Evolutionary conservation across 2,797 vertebrate species (phyloP), one percentile per base, ranked within the genome.

Genomic region (Amblyraja radiata): DNA sequence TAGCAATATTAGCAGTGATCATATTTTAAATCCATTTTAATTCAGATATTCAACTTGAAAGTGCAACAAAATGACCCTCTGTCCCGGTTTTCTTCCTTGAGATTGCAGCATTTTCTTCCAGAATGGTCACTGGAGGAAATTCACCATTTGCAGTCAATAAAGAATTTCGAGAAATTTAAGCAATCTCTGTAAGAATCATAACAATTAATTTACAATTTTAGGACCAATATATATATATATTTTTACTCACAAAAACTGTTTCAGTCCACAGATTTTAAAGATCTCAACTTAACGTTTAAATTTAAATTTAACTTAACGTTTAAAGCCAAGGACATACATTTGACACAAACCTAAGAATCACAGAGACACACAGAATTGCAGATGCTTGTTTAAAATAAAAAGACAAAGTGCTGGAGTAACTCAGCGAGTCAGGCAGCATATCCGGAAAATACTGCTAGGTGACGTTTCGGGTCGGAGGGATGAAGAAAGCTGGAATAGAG

Each of bases 41-140:
- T 92, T 73, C 14, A 63, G 9, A 46, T 95, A 94, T 95, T 98
- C 97, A 99, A 93, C 97, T 97, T 94, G 97, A 97, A 94, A 97
- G 95, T 93, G 97, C 96, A 90, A 94, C 94, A 94, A 95, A 93
- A 94, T 94, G 95, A 77, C 97, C 97, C 96, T 98, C 98, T 14
- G 95, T 95, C 94, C 98, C 97, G 14, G 95, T 95, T 58, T 54
- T 92, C 1, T 97, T 96, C 94, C 97, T 97, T 90, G 94, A 94
- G 84, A 94, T 93, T 58, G 94, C 94, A 95, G 94, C 95, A 93
- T 95, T 96, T 96, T 98, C 97, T 95, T 99, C 98, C 0, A 97
- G 97, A 95, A 98, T 97, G 94, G 95, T 73, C 94, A 96, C 94
- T 93, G 97, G 96, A 93, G 96, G 95, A 21, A 97, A 95, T 95